A percentile compares a stretch with the other conserved stretches of the same genome.
phyloP scores from a whole-genome alignment of 2,888 invertebrate genomes.

The Andrena bicolor region DNA sequence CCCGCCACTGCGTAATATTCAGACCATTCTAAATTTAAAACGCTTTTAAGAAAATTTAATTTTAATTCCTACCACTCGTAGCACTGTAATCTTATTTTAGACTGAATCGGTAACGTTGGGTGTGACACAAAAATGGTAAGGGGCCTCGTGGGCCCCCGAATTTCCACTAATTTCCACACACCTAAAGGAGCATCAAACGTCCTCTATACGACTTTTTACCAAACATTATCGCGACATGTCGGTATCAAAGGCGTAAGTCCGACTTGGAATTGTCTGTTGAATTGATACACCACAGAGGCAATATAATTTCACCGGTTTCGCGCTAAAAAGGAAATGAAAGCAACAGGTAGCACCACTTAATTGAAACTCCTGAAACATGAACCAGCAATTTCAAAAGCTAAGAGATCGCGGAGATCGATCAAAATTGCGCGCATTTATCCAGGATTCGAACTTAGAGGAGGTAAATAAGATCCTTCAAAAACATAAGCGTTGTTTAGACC shows the following conservation, averaged over 20 bases:
- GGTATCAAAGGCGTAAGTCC: not conserved
- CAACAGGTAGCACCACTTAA: not conserved
- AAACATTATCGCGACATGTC: not conserved
- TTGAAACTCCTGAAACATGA: constrained; percentile 14
- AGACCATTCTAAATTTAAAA: too few species aligned
- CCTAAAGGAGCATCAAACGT: not conserved
- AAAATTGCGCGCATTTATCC: constrained; percentile 34
- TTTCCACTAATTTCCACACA: too few species aligned
- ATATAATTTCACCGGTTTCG: not conserved
- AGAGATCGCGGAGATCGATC: not conserved
- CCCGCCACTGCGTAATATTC: too few species aligned
- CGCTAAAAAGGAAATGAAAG: not conserved
- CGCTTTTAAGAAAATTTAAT: too few species aligned
- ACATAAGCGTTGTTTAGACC: not conserved
- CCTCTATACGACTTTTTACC: not conserved
- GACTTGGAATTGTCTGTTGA: not conserved
- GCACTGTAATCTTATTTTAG: too few species aligned
- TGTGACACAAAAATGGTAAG: too few species aligned
- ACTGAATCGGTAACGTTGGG: too few species aligned
- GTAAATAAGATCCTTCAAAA: constrained; percentile 3
- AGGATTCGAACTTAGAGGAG: constrained; percentile 32
- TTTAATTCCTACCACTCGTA: too few species aligned
- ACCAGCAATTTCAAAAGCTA: constrained; percentile 17
- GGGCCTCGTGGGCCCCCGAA: too few species aligned
- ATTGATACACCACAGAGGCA: too few species aligned